Base-by-base conservation (phyloP, 2,797 vertebrate genomes). In the Gila robusta region DNA sequence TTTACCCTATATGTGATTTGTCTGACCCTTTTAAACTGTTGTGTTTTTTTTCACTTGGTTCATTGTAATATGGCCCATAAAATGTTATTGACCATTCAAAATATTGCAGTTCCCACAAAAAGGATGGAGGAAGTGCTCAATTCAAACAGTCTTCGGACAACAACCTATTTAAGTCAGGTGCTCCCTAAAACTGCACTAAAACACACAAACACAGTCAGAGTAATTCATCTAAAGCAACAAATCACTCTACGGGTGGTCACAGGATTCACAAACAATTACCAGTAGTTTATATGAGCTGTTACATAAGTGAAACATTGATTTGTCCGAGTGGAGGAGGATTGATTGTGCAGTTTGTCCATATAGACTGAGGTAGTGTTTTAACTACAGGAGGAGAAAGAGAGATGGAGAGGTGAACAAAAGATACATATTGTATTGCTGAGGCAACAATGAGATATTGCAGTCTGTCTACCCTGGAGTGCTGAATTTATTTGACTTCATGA, bases 251-350 rank as follows among this genome's bases (percentile, higher is more conserved):
- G 14, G 3, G 12, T 5, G 8, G n/a, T 37, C 37, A 59, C 39
- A 16, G 14, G 66, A 70, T 37, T 64, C 37, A 26, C 77, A 72
- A 62, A 80, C 52, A 62, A 52, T 81, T 72, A 86, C 3, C 32
- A 39, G 69, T 52, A 39, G 56, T 64, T 64, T 26, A 64, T 49
- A 52, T 26, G 69, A 72, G 64, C 28, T 56, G 49, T 78, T 78
- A 39, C 23, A 39, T 41, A 35, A 78, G 73, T 1, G n/a, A 85
- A 56, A 74, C 67, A 80, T 81, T 66, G 84, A 86, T 86, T 73
- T 49, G 78, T 81, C 44, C 81, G 41, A 39, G 17, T 54, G 56
- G 56, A 9, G 0, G 23, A 12, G 66, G 74, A 85, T 79, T 78
- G 76, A 79, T 79, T 62, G 69, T 37, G 54, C 39, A 26, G 41